These are phyloP conservation scores for Asobara japonica DNA, from an alignment of 1,140 invertebrate genomes.

Conservation along the genomic window DNA sequence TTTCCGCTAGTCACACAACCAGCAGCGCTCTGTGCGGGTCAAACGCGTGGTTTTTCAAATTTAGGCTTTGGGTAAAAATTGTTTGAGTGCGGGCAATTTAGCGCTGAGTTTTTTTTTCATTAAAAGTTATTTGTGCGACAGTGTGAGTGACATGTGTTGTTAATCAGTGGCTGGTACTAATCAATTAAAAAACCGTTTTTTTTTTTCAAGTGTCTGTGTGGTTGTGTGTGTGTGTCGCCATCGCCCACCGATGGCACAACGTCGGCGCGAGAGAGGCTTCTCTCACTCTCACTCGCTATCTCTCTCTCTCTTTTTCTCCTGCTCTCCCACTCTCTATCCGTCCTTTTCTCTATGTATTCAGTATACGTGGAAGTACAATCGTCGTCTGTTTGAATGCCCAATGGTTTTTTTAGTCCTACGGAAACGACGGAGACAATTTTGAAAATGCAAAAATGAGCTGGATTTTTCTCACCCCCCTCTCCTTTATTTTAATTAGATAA, in stretches of 20 bases:
- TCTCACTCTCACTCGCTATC: too few relatives aligned
- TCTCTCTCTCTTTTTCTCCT: too few relatives aligned
- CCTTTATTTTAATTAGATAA: background rate
- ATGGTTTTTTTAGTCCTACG: background rate
- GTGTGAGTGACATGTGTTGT: too few relatives aligned
- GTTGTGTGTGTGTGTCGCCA: slow-evolving; percentile 1
- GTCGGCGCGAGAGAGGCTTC: slow-evolving; percentile 23
- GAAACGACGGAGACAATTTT: too few relatives aligned
- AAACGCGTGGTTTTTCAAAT: background rate
- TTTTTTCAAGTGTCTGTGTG: background rate
- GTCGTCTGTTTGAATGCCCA: background rate
- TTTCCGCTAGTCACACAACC: slow-evolving; percentile 21
- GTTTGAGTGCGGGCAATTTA: background rate
- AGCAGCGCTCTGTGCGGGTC: background rate
- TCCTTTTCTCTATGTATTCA: slow-evolving; percentile 6
- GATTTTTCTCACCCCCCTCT: too few relatives aligned
- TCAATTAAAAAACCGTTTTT: background rate
- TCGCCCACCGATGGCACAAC: slow-evolving; percentile 2
- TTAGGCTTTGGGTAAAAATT: too few relatives aligned
- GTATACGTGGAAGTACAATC: slow-evolving; percentile 40
- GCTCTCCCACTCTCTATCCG: too few relatives aligned
- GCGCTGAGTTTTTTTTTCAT: background rate
- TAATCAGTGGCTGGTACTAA: too few relatives aligned
- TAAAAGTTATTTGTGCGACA: too few relatives aligned
- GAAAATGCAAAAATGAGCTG: too few relatives aligned